phyloP scores from a whole-genome alignment of 2,888 invertebrate genomes.

The Ormia ochracea region DNA sequence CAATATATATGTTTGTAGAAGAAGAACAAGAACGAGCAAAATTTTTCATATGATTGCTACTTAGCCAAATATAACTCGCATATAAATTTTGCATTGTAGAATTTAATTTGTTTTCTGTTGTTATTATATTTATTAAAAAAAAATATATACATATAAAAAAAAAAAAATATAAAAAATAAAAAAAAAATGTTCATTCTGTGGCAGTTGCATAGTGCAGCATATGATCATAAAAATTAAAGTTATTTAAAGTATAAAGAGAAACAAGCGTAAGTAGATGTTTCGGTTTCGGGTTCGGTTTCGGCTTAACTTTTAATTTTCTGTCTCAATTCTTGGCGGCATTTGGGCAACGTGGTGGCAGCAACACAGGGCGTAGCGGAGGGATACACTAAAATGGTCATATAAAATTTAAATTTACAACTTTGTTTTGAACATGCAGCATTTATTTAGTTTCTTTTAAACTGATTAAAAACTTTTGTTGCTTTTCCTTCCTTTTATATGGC shows the following conservation, averaged over 20 bases:
- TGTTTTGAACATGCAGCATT: constrained; percentile 64
- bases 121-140: constrained; percentile 28
- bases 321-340: constrained; percentile 41
- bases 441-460: constrained; percentile 41
- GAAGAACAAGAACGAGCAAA: neutral
- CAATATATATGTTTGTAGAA: neutral
- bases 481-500: constrained; percentile 8
- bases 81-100: constrained; percentile 24
- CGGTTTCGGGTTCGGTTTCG: constrained; percentile 17
- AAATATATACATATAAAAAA: too few species aligned
- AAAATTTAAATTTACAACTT: constrained; percentile 74
- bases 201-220: constrained; percentile 1
- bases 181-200: neutral
- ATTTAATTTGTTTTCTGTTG: constrained; percentile 45
- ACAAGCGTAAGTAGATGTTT: constrained; percentile 28
- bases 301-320: constrained; percentile 52
- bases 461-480: constrained; percentile 41
- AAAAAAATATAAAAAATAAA: too few species aligned
- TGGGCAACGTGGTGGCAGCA: neutral
- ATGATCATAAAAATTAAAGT: constrained; percentile 57
- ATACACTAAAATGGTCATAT: constrained; percentile 56
- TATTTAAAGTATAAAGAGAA: constrained; percentile 48
- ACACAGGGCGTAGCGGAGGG: constrained; percentile 4
- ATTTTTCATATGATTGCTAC: constrained; percentile 41
- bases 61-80: constrained; percentile 19